These are phyloP conservation scores for Drosophila asahinai DNA, from an alignment of 1,140 invertebrate species.

Conservation along the genomic window DNA sequence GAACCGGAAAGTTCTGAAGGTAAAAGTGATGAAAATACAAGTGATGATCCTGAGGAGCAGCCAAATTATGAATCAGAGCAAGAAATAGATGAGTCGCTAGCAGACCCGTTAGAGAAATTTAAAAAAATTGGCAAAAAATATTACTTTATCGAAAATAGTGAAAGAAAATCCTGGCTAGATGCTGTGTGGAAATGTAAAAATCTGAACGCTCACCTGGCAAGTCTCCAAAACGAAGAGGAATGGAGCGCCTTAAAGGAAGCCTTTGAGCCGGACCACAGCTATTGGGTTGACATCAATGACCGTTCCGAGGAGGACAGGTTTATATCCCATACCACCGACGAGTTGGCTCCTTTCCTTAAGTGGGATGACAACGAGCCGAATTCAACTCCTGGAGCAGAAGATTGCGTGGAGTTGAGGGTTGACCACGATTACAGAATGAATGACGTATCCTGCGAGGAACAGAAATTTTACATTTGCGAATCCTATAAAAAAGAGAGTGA, in stretches of 20 bases:
- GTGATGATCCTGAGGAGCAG: too few species aligned
- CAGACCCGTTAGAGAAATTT: too few species aligned
- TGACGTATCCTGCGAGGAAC: not conserved
- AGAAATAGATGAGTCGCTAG: too few species aligned
- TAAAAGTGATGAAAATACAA: too few species aligned
- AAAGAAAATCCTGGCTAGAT: too few species aligned
- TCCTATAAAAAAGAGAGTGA: too few species aligned
- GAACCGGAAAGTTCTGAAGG: too few species aligned
- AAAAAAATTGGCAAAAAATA: too few species aligned
- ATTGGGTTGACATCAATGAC: constrained; percentile 2
- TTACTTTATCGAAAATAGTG: too few species aligned
- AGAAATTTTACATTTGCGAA: not conserved
- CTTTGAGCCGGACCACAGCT: not conserved
- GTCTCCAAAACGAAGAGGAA: not conserved
- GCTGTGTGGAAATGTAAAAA: not conserved
- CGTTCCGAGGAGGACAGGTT: fast-evolving
- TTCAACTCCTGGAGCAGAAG: not conserved
- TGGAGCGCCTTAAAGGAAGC: not conserved
- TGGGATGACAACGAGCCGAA: not conserved
- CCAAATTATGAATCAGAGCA: too few species aligned
- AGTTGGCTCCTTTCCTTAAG: not conserved
- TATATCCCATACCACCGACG: not conserved
- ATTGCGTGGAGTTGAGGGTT: constrained; percentile 1
- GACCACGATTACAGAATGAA: not conserved
- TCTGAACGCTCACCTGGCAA: not conserved